phyloP scores from a whole-genome alignment of 2,888 invertebrate species.

The Arrhopalites spinosus region DNA sequence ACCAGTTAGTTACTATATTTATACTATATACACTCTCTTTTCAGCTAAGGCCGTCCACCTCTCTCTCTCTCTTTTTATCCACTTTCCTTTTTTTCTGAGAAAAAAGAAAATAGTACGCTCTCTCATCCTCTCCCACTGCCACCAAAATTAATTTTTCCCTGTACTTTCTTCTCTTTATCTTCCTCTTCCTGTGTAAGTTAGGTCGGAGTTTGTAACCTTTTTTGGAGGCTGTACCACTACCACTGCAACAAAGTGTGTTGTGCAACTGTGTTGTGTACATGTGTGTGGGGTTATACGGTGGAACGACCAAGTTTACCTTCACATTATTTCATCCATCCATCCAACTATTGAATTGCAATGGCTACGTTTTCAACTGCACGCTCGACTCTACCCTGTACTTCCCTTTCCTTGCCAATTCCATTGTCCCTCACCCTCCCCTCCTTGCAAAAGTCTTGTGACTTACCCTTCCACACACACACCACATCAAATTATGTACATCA shows the following conservation, averaged over 20 bases:
- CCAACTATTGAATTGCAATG: not conserved
- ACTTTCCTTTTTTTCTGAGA: not conserved
- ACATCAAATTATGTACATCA: slow-evolving; percentile 27
- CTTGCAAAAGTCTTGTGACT: not conserved
- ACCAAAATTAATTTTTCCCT: slow-evolving; percentile 43
- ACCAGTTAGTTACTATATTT: too few species aligned
- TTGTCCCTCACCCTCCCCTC: slow-evolving; percentile 36
- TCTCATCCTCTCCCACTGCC: slow-evolving; percentile 25
- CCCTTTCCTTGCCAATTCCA: slow-evolving; percentile 25
- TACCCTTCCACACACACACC: not conserved
- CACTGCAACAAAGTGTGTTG: too few species aligned
- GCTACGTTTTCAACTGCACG: not conserved
- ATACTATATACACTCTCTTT: not conserved
- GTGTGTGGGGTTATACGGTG: slow-evolving; percentile 8
- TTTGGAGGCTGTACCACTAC: not conserved
- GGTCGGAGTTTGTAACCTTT: not conserved
- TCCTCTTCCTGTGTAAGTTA: not conserved
- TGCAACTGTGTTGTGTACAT: too few species aligned
- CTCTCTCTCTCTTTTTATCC: slow-evolving; percentile 15
- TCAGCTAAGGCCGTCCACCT: slow-evolving; percentile 2
- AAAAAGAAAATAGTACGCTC: slow-evolving; percentile 10
- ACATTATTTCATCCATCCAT: slow-evolving; percentile 28
- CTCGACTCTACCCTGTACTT: not conserved
- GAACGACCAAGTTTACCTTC: slow-evolving; percentile 23
- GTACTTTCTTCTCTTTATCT: slow-evolving; percentile 22